Base-by-base conservation (phyloP, 2,797 vertebrate species). In the Acanthurus lineatus region DNA sequence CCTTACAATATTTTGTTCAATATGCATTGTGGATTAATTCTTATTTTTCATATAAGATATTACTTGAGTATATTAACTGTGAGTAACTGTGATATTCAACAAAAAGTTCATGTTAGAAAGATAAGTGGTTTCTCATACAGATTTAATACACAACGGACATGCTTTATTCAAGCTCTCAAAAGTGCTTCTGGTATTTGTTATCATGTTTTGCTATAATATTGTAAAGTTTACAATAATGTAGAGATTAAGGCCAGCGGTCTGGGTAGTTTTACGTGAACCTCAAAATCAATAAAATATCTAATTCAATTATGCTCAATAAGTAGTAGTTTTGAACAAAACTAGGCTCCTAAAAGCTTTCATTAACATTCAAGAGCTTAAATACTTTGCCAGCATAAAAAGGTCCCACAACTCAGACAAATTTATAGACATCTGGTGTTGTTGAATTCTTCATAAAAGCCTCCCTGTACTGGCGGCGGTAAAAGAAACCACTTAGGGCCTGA, bases 351-450 rank as follows among this genome's bases (percentile, higher is more conserved):
- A 86, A 87, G 68, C 35, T 70, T 38, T 87, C 35, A 20, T 66
- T 47, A 79, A 80, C 68, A 76, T 56, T 28, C 65, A 77, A 51
- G 45, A 51, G 72, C 17, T 60, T 67, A 15, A 83, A 67, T 42
- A 57, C 62, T 69, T 80, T 49, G 62, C 57, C 54, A 9, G 38
- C 5, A 4, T 68, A 66, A 72, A 73, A 85, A 88, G 86, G 71
- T 79, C 54, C 63, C 69, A 75, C 71, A 53, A 77, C 67, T 67
- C 59, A 69, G 45, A 88, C 45, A 82, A 58, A 81, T 90, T 93
- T 91, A 91, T 90, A 84, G 91, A 92, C 92, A 94, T 92, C 92
- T 94, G 92, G 90, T 87, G 70, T 79, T 90, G 88, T 77, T 92
- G 80, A 84, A 89, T 84, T 86, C 74, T 90, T 90, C 89, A 88